A percentile compares a stretch with the other conserved stretches of the same genome.
phyloP scores from a whole-genome alignment of 1,140 invertebrate species.

The Heliconius melpomene region DNA sequence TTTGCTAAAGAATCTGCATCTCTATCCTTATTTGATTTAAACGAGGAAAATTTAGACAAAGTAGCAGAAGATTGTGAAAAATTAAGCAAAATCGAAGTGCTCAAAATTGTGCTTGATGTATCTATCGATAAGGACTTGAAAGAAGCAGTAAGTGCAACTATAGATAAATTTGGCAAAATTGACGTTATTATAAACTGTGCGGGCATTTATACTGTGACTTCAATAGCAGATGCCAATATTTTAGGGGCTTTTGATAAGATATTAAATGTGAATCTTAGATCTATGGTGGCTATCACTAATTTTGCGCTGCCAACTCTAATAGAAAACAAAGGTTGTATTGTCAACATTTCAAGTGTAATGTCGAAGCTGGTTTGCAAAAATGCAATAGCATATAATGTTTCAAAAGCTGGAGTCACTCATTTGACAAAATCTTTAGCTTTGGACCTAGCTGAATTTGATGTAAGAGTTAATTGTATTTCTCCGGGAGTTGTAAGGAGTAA shows the following conservation, averaged over 20 bases:
- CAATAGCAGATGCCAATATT: constrained; percentile 12
- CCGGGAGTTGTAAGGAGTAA: constrained; percentile 46
- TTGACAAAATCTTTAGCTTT: constrained; percentile 45
- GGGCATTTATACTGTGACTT: neutral
- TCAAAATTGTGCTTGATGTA: constrained; percentile 16
- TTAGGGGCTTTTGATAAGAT: constrained; percentile 21
- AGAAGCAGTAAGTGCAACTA: constrained; percentile 1
- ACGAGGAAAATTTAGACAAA: constrained; percentile 17
- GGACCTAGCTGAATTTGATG: constrained; percentile 42
- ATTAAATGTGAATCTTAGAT: constrained; percentile 22
- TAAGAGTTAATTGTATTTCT: constrained; percentile 49
- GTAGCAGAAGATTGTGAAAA: constrained; percentile 19
- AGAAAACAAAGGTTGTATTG: constrained; percentile 32
- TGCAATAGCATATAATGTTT: constrained; percentile 21
- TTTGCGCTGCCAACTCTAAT: constrained; percentile 18
- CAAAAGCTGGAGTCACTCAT: constrained; percentile 40
- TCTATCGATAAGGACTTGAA: constrained; percentile 17
- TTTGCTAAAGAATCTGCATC: constrained; percentile 28
- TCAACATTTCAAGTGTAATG: constrained; percentile 31
- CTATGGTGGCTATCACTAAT: constrained; percentile 21
- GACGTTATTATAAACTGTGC: constrained; percentile 29
- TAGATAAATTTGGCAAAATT: constrained; percentile 22
- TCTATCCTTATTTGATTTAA: too few relatives aligned
- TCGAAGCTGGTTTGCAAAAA: constrained; percentile 16
- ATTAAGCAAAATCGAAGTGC: constrained; percentile 16